Percentiles rank a stretch among this genome's conserved stretches.
phyloP scores from a whole-genome alignment of 2,113 vertebrate genomes.

The Poicephalus meyeri region DNA sequence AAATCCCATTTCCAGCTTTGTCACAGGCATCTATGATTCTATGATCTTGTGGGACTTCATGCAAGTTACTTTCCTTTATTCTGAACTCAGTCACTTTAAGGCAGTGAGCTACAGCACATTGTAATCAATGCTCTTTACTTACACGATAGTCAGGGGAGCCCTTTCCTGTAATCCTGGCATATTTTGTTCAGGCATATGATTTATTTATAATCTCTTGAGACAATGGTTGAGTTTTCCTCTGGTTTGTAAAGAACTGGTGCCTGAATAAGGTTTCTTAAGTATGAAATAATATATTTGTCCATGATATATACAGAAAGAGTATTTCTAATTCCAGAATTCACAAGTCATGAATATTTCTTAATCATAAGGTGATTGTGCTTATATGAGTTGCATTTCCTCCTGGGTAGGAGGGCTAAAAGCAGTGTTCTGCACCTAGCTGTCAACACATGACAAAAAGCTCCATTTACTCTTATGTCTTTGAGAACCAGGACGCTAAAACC shows the following conservation, averaged over 20 bases:
- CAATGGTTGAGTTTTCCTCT: slow-evolving; percentile 1
- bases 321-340: not conserved
- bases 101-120: not conserved
- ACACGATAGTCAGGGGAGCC: not conserved
- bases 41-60: not conserved
- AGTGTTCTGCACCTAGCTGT: not conserved
- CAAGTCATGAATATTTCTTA: not conserved
- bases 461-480: not conserved
- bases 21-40: not conserved
- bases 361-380: not conserved
- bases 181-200: slow-evolving; percentile 3
- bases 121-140: not conserved
- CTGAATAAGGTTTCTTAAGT: not conserved
- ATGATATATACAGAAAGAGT: not conserved
- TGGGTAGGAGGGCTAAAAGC: not conserved
- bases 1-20: slow-evolving; percentile 16
- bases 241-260: not conserved
- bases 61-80: not conserved
- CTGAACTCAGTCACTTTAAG: not conserved
- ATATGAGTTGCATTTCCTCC: not conserved
- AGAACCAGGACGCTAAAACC: not conserved
- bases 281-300: not conserved
- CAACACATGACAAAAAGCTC: not conserved
- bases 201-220: slow-evolving; percentile 6
- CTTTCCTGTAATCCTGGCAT: not conserved